Evolutionary conservation across 2,888 invertebrate species (phyloP), one percentile per base, ranked within the genome.

Genomic region (Orchesella flavescens): DNA sequence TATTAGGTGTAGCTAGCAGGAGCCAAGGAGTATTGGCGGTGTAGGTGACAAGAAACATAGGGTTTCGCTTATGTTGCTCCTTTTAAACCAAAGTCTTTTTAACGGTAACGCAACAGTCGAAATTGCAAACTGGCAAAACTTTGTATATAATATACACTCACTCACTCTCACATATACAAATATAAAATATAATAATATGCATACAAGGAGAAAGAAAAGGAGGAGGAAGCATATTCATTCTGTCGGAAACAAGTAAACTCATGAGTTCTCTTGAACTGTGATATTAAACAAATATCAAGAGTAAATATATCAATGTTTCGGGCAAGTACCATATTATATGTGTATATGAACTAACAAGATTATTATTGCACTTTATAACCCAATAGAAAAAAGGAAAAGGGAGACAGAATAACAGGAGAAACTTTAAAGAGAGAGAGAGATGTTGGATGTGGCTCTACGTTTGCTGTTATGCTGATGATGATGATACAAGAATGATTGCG

Each of bases 401-500:
- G 59, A 59, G 59, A 59, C 19, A 17, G 13, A 44, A 53, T 49
- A 63, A 59, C 19, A 17, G 13, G 43, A 53, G 63, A 63, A 21
- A 19, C 34, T 34, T 34, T 34, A 34, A 43, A 53, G 49, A 53
- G 21, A 21, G 23, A 9, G 9, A 21, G 34, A 49, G 24, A 1
- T 24, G 19, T 23, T 9, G 17, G 61, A 65, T 23, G 74, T 7
- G n/a, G n/a, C n/a, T n/a, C 34, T 7, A 34, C 7, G 34, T 34
- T 4, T 34, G 2, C 34, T 34, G 7, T 7, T 34, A 34, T 34
- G 34, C 34, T 34, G 34, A 2, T 17, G 61, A 34, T 63, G 53
- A 69, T 53, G 49, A 49, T 78, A 53, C 69, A 71, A 53, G 63
- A 78, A 61, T 71, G 49, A 34, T 34, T 34, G 34, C 34, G 34